Evolutionary conservation across 2,113 vertebrate genomes (phyloP).

Genomic region (Abramis brama): DNA sequence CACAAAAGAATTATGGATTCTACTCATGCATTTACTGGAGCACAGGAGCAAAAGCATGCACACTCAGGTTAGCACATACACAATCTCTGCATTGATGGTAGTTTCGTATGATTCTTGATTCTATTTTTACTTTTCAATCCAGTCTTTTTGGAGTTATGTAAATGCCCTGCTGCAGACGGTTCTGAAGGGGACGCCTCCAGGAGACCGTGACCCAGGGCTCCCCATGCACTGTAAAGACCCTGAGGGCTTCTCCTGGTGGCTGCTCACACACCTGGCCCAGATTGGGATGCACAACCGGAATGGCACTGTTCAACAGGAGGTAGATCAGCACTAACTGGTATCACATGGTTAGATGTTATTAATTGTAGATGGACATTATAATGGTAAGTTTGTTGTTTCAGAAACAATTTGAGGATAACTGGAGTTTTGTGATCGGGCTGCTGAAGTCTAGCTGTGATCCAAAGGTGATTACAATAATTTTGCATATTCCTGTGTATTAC

Average conservation of each 20-base stretch:
- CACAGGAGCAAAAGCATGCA: slow-evolving; percentile 83
- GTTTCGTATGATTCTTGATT: background rate
- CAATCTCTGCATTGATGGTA: background rate
- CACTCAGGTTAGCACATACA: slow-evolving; percentile 79
- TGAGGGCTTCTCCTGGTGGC: slow-evolving; percentile 92
- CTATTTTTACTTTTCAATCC: background rate
- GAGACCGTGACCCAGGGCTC: slow-evolving; percentile 63
- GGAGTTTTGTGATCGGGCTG: slow-evolving; percentile 87
- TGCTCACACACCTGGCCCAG: slow-evolving; percentile 84
- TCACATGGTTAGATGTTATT: background rate
- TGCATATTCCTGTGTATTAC: background rate
- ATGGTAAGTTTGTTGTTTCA: slow-evolving; percentile 63
- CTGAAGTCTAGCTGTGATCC: slow-evolving; percentile 82
- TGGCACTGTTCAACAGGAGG: slow-evolving; percentile 81
- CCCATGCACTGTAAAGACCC: slow-evolving; percentile 84
- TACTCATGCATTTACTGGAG: slow-evolving; percentile 88
- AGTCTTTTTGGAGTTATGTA: slow-evolving; percentile 91
- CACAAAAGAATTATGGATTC: slow-evolving; percentile 90
- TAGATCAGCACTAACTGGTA: slow-evolving; percentile 56
- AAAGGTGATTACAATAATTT: slow-evolving; percentile 75
- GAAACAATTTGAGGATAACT: slow-evolving; percentile 85
- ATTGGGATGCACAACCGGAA: slow-evolving; percentile 83
- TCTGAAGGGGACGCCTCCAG: slow-evolving; percentile 62
- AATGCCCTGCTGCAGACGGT: slow-evolving; percentile 79
- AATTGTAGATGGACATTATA: background rate